Conservation (phyloP, 2,797 vertebrate species). For the Siniperca undulata region DNA sequence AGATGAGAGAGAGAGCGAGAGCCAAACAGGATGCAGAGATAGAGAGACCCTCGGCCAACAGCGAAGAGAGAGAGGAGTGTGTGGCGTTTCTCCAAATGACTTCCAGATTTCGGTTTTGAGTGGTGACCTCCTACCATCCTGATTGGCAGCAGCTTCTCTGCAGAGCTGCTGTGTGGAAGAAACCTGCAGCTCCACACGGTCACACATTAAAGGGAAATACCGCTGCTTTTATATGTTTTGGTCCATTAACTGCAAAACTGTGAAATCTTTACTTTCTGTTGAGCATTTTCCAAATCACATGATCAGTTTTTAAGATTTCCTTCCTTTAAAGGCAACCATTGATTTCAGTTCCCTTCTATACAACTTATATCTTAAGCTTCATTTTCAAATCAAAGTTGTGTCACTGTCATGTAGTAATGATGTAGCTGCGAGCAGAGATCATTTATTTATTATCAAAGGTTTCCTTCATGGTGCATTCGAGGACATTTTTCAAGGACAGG, state of each 20-base stretch:
- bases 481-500: neutral
- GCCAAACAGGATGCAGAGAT: neutral
- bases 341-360: neutral
- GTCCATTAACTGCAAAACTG: neutral
- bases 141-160: constrained; percentile 52
- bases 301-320: neutral
- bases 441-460: too few relatives aligned
- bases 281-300: neutral
- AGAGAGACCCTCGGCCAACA: neutral
- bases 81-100: constrained; percentile 49
- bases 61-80: neutral
- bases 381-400: too few relatives aligned
- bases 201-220: neutral
- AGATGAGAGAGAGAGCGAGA: neutral
- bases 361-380: neutral
- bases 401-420: too few relatives aligned
- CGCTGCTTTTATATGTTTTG: constrained; percentile 2
- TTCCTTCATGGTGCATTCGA: neutral
- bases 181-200: constrained; percentile 2
- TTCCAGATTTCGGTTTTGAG: constrained; percentile 59
- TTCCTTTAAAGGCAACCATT: neutral
- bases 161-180: constrained; percentile 46
- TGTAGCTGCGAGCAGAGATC: too few relatives aligned
- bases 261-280: neutral
- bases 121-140: constrained; percentile 45